Base-by-base conservation (phyloP, 2,888 invertebrate species). In the Eupelmus urozonus region DNA sequence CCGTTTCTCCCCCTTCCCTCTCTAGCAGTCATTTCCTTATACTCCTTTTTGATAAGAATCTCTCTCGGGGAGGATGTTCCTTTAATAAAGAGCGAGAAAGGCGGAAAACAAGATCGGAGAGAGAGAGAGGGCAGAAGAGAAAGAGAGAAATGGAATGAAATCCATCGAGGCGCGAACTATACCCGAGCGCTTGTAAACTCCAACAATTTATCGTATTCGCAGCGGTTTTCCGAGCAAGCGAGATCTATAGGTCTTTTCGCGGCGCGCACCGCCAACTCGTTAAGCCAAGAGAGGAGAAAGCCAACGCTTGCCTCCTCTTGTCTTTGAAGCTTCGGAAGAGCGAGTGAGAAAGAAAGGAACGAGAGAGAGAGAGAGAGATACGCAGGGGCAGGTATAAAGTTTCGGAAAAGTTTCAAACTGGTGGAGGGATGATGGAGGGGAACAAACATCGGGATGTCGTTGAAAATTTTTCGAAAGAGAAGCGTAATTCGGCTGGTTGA, bases 101-200 rank as follows among this genome's bases (percentile, higher is more conserved):
- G 27, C 45, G n/a, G 53, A 49, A 29, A 66, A 66, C 27, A 49
- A 29, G 27, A 7, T 11, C n/a, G 34, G 66, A 65, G 27, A 18
- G 62, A 18, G 55, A 40, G 45, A n/a, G 25, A 27, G 18, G 45
- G 57, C 13, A 20, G 9, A 23, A 55, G 42, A 16, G 66, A 59
- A n/a, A 27, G 62, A 18, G 62, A 63, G 67, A 65, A 55, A 69
- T 18, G 59, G 57, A 76, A 49, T 67, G 72, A 77, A 73, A 79
- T 76, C 62, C 76, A 73, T 69, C 69, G 79, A 76, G 76, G 76
- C 76, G 73, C 71, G 67, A 76, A 79, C 45, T 67, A 63, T 67
- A 20, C 13, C 13, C 45, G 27, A 29, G 16, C 34, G 60, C 79
- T 63, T 73, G 78, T 69, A 63, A 72, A 71, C 75, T 76, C 67